Base-by-base conservation (phyloP, 2,888 invertebrate species). In the Melanophora roralis region DNA sequence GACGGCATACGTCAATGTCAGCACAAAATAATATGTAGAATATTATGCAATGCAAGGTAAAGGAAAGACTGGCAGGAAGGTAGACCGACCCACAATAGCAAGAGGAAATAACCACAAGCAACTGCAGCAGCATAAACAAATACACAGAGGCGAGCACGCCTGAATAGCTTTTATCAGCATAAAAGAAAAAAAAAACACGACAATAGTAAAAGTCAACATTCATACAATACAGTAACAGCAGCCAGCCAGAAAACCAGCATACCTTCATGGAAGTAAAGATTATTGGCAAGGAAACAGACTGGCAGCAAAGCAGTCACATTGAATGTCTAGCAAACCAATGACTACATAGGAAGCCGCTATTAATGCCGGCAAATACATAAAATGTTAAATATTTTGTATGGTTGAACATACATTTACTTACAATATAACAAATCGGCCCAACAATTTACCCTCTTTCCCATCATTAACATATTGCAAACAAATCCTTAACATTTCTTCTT, bases 1-100 rank as follows among this genome's bases (percentile, higher is more conserved):
- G 67, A 68, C 67, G 67, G 76, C 75, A 76, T 80, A 76, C 72
- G 75, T 76, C 80, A 80, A 80, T 80, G 75, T 80, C 80, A 80
- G 72, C 80, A 80, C 67, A 71, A 80, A 34, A 80, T 62, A 72
- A 80, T 68, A 68, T 76, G 60, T 62, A 76, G 72, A 76, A 72
- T 69, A 74, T 71, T 47, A 53, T 75, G 64, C 19, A 68, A 64
- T 57, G 59, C 16, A 6, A 72, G 34, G n/a, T 5, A 27, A 19
- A n/a, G n/a, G n/a, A n/a, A n/a, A n/a, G n/a, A n/a, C n/a, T n/a
- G 47, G 36, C 47, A 55, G n/a, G n/a, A 4, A 27, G 7, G 8
- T 6, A 27, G 27, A 6, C 27, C 3, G 27, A 5, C 27, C 3
- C 67, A 62, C 67, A 67, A 51, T 69, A 74, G 74, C 64, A 79